Evolutionary conservation across 1,140 invertebrate species (phyloP).

Genomic region (Sipha flava): DNA sequence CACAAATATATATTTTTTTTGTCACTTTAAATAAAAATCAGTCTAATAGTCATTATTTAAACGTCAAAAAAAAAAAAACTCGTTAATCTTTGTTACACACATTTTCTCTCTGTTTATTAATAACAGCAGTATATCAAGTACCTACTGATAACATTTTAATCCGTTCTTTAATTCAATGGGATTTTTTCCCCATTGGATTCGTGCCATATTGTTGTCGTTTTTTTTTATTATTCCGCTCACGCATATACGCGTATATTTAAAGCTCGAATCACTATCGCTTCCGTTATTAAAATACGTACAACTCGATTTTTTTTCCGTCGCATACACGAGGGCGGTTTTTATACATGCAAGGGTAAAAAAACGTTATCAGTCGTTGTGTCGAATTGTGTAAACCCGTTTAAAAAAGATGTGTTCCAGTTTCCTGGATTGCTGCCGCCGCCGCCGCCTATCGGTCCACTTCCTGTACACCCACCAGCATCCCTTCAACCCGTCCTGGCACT

Average conservation of each 20-base stretch:
- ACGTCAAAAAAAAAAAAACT: background rate
- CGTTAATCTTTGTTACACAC: constrained; percentile 11
- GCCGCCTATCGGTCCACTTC: background rate
- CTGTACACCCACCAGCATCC: background rate
- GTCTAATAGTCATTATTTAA: constrained; percentile 4
- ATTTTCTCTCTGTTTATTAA: constrained; percentile 12
- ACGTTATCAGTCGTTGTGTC: background rate
- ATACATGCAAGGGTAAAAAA: background rate
- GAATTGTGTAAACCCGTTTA: constrained; percentile 12
- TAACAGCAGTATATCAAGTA: background rate
- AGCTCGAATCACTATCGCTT: constrained; percentile 22
- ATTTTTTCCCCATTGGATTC: background rate
- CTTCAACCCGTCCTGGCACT: background rate
- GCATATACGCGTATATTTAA: background rate
- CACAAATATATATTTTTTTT: background rate
- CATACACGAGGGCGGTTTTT: background rate
- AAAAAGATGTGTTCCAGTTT: constrained; percentile 16
- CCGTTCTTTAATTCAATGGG: constrained; percentile 25
- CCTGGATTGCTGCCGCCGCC: background rate
- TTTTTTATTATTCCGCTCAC: background rate
- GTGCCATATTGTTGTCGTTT: constrained; percentile 16
- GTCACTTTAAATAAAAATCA: background rate
- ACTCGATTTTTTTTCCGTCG: background rate
- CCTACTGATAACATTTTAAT: constrained; percentile 18
- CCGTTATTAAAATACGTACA: constrained; percentile 15